A percentile compares a stretch with the other conserved stretches of the same genome.
These are phyloP conservation scores for Candoia aspera DNA, from an alignment of 2,113 vertebrate genomes.

Conservation along the genomic window DNA sequence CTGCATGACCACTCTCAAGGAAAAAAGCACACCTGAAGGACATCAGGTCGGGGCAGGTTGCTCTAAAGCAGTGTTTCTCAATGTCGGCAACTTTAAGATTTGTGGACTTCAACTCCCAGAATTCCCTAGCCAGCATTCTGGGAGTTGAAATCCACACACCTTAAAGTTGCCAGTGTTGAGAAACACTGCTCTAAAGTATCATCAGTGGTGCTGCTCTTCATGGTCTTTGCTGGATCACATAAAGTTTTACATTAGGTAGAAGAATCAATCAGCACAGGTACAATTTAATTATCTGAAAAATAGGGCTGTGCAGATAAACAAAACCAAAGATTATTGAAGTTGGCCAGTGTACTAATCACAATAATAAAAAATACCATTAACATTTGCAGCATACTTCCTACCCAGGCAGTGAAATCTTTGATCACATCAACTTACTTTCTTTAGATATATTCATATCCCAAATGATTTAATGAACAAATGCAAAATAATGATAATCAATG, in stretches of 20 bases:
- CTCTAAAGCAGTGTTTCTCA: neutral
- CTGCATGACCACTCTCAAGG: neutral
- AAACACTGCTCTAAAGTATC: neutral
- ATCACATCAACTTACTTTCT: neutral
- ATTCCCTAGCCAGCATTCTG: too few relatives aligned
- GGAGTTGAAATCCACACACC: too few relatives aligned
- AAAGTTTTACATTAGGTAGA: neutral
- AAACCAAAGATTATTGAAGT: neutral
- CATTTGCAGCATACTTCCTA: neutral
- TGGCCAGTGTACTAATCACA: neutral
- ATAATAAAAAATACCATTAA: neutral
- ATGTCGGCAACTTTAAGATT: too few relatives aligned
- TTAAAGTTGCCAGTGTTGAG: too few relatives aligned
- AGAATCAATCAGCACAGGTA: neutral
- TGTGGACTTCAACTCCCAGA: too few relatives aligned
- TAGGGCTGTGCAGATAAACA: neutral
- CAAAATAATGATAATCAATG: neutral
- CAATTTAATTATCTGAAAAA: conserved; percentile 19
- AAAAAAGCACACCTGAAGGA: neutral
- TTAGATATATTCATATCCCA: neutral
- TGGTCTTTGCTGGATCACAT: neutral
- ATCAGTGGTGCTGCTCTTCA: neutral
- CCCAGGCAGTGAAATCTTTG: conserved; percentile 7
- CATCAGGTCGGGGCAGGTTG: neutral
- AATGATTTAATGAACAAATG: neutral